Evolutionary conservation across 92 coral and sea anemone genomes (phyloP).

Genomic region (Virgularia gustaviana): DNA sequence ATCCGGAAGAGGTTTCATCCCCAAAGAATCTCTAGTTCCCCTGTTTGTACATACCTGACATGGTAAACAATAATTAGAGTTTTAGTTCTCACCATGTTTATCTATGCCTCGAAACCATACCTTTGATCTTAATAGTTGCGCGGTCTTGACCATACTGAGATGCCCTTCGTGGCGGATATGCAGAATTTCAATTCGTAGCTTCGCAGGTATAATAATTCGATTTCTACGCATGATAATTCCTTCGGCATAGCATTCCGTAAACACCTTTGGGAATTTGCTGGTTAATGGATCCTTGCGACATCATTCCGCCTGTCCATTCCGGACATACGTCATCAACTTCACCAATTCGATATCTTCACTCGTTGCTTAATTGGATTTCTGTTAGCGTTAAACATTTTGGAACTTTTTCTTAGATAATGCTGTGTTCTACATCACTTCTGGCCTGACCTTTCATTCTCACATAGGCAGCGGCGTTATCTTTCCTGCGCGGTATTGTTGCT

Average conservation of each 20-base stretch:
- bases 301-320: neutral
- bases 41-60: constrained; percentile 5
- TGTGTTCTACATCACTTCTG: neutral
- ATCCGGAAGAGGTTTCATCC: constrained; percentile 23
- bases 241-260: neutral
- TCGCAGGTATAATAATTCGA: too few species aligned
- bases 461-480: constrained; percentile 37
- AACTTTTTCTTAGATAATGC: neutral
- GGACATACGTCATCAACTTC: neutral
- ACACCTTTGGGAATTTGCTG: neutral
- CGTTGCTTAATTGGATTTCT: constrained; percentile 8
- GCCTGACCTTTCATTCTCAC: neutral
- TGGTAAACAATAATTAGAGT: constrained; percentile 27
- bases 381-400: neutral
- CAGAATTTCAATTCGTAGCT: too few species aligned
- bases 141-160: constrained; percentile 26
- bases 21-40: neutral
- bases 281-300: constrained; percentile 3
- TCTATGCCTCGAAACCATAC: constrained; percentile 47
- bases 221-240: constrained; percentile 18
- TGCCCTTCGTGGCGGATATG: too few species aligned
- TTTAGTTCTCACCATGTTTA: neutral
- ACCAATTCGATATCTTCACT: neutral
- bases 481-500: constrained; percentile 19
- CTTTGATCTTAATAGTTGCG: constrained; percentile 18